Percentiles rank a stretch among this genome's conserved stretches.
Evolutionary conservation across 1,140 invertebrate species (phyloP).

Genomic region (Sitophilus oryzae): DNA sequence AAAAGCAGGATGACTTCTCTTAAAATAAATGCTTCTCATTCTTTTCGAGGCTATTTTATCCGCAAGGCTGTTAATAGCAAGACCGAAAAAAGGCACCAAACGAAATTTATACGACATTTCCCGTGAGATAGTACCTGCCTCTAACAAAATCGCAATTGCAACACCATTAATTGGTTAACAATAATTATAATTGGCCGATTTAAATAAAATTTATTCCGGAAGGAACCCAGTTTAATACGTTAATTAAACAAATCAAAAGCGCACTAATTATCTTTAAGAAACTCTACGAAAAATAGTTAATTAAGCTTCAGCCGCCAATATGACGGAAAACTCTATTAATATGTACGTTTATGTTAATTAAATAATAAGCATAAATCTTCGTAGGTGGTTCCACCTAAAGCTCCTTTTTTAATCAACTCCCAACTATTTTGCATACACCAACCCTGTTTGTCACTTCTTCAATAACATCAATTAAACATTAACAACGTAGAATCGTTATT

Average conservation of each 20-base stretch:
- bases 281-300: conserved; percentile 1
- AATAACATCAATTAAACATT: too few species aligned
- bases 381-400: background rate
- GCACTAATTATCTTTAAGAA: conserved; percentile 3
- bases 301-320: conserved; percentile 6
- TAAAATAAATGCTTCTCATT: conserved; percentile 25
- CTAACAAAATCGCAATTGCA: conserved; percentile 4
- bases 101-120: conserved; percentile 17
- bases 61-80: conserved; percentile 18
- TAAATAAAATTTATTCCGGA: conserved; percentile 7
- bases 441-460: background rate
- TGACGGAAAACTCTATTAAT: conserved; percentile 1
- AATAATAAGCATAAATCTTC: background rate
- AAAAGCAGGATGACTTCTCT: conserved; percentile 19
- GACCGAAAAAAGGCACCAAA: conserved; percentile 16
- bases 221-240: conserved; percentile 11
- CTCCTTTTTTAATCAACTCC: background rate
- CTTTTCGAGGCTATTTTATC: conserved; percentile 24
- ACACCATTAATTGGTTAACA: conserved; percentile 10
- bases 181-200: conserved; percentile 5
- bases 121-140: conserved; percentile 21
- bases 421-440: too few species aligned
- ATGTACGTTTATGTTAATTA: background rate
- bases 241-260: conserved; percentile 4
- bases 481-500: too few species aligned